Percentiles rank a stretch among this genome's conserved stretches.
Conservation (phyloP, 2,888 invertebrate genomes). For the Nebria salina region DNA sequence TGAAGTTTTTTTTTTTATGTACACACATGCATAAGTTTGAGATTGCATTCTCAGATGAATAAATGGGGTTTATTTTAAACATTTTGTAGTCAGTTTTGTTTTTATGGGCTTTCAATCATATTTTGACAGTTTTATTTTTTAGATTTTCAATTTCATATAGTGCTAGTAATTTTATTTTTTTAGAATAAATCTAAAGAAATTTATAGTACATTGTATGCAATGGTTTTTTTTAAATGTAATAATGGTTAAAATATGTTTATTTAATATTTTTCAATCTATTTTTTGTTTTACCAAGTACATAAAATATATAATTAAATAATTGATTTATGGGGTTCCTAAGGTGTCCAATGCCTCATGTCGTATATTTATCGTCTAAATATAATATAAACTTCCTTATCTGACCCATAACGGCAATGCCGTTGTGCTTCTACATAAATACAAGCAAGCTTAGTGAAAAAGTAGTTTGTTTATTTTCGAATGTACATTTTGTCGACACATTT, state of each 20-base stretch:
- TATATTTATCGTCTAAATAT: background rate
- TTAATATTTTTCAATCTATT: too few species aligned
- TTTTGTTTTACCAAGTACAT: too few species aligned
- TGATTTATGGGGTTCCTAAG: background rate
- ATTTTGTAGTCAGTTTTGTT: background rate
- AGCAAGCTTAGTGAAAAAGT: background rate
- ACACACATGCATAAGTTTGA: background rate
- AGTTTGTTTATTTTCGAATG: slow-evolving; percentile 39
- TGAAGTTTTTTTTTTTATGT: background rate
- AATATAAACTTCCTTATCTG: slow-evolving; percentile 39
- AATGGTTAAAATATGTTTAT: too few species aligned
- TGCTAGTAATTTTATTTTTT: too few species aligned
- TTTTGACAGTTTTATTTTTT: background rate
- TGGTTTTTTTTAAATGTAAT: too few species aligned
- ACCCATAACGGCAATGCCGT: background rate
- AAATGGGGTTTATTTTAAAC: background rate
- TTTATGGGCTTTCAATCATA: background rate
- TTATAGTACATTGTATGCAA: too few species aligned
- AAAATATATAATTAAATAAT: background rate
- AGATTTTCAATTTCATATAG: background rate
- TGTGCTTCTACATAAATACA: background rate
- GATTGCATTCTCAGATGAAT: background rate
- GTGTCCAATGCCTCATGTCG: background rate
- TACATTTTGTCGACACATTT: slow-evolving; percentile 35
- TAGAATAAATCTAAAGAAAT: too few species aligned